Evolutionary conservation across 2,888 invertebrate species (phyloP).

Genomic region (Drosophila emarginata): DNA sequence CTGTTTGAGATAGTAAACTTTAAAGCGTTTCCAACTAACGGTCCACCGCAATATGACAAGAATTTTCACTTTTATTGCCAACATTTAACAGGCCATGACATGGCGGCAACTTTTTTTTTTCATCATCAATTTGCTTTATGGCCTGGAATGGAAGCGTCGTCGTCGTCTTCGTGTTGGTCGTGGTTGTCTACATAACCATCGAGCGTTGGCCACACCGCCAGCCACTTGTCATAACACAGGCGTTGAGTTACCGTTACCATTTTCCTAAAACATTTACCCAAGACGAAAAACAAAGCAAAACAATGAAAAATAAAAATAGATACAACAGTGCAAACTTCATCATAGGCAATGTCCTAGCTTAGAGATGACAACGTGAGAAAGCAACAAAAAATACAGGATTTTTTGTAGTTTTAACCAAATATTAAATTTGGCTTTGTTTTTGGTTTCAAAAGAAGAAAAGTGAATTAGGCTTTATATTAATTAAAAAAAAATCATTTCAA

Average conservation of each 20-base stretch:
- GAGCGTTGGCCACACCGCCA: constrained; percentile 26
- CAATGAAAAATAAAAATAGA: constrained; percentile 45
- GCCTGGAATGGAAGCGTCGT: constrained; percentile 45
- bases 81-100: constrained; percentile 78
- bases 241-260: constrained; percentile 61
- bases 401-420: too few relatives aligned
- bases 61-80: constrained; percentile 77
- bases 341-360: constrained; percentile 7
- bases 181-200: constrained; percentile 20
- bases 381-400: not conserved
- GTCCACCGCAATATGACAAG: constrained; percentile 60
- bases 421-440: too few relatives aligned
- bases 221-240: constrained; percentile 77
- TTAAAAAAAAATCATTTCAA: too few relatives aligned
- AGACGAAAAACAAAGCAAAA: constrained; percentile 10
- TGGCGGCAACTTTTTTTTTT: constrained; percentile 58
- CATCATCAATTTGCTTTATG: constrained; percentile 76
- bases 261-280: constrained; percentile 49
- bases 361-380: constrained; percentile 19
- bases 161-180: not conserved
- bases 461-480: too few relatives aligned
- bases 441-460: too few relatives aligned
- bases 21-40: constrained; percentile 54
- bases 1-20: constrained; percentile 10
- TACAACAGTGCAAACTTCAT: constrained; percentile 54